Evolutionary conservation across 2,888 invertebrate genomes (phyloP).

Genomic region (Tupiocoris notatus): DNA sequence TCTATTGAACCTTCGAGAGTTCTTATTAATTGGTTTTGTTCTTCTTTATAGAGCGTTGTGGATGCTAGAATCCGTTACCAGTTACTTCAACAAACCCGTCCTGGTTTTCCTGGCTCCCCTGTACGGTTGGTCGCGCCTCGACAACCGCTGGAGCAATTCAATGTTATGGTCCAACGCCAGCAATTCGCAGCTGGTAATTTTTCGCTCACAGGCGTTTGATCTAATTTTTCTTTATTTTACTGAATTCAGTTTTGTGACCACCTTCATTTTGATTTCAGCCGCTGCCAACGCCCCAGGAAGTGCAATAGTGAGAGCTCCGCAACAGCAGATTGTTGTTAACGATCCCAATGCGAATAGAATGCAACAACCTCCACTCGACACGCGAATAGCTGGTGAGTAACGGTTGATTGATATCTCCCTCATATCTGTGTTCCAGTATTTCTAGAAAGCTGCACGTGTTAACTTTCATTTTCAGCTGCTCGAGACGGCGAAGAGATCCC

Average conservation of each 20-base stretch:
- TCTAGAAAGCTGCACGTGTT: too few species aligned
- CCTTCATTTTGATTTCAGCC: conserved; percentile 8
- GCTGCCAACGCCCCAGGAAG: conserved; percentile 13
- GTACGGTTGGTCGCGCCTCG: conserved; percentile 53
- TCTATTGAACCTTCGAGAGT: conserved; percentile 48
- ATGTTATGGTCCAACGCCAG: conserved; percentile 46
- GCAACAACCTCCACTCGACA: conserved; percentile 20
- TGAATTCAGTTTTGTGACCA: not conserved
- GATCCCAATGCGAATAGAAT: conserved; percentile 9
- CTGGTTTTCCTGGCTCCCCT: conserved; percentile 52
- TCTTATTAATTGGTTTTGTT: not conserved
- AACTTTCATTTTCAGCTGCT: conserved; percentile 10
- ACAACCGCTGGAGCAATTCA: conserved; percentile 49
- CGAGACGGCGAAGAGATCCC: conserved; percentile 58
- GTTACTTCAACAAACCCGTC: conserved; percentile 54
- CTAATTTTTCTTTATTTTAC: not conserved
- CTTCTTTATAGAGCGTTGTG: conserved; percentile 49
- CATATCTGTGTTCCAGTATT: too few species aligned
- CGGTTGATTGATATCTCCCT: too few species aligned
- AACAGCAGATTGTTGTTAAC: conserved; percentile 17
- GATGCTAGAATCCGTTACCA: conserved; percentile 60
- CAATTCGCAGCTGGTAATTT: conserved; percentile 44
- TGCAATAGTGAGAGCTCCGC: conserved; percentile 24
- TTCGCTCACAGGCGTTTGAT: not conserved
- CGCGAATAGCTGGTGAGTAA: conserved; percentile 22